Evolutionary conservation across 2,113 vertebrate species (phyloP).

Genomic region (Fukomys damarensis): DNA sequence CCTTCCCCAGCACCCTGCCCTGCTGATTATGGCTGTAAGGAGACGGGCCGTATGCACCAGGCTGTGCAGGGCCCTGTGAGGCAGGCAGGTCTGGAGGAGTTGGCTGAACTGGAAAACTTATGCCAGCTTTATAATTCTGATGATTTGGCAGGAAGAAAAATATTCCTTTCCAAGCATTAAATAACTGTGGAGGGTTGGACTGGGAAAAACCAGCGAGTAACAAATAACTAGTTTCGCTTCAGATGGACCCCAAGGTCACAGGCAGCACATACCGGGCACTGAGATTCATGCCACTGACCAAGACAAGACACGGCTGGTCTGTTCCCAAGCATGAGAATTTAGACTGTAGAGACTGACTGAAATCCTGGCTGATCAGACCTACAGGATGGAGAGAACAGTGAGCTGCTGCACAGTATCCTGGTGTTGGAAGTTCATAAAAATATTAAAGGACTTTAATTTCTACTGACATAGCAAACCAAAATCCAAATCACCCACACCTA

Average conservation of each 20-base stretch:
- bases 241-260: neutral
- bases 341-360: neutral
- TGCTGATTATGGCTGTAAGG: neutral
- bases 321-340: slow-evolving; percentile 64
- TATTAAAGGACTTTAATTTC: neutral
- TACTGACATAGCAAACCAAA: neutral
- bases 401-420: fast-evolving
- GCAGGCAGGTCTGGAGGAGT: slow-evolving; percentile 17
- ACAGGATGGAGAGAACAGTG: neutral
- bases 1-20: neutral
- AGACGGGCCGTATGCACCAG: neutral
- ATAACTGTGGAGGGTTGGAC: neutral
- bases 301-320: neutral
- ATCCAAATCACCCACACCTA: neutral
- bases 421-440: neutral
- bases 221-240: slow-evolving; percentile 3
- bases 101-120: slow-evolving; percentile 58
- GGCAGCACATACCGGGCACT: neutral
- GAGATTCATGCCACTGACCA: slow-evolving; percentile 14
- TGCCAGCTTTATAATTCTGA: slow-evolving; percentile 43
- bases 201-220: slow-evolving; percentile 21
- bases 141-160: slow-evolving; percentile 61
- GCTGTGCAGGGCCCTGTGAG: neutral
- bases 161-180: slow-evolving; percentile 36
- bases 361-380: neutral